These are phyloP conservation scores for Brachypodius melanocephalos DNA, from an alignment of 2,113 vertebrate genomes.

Conservation along the genomic window DNA sequence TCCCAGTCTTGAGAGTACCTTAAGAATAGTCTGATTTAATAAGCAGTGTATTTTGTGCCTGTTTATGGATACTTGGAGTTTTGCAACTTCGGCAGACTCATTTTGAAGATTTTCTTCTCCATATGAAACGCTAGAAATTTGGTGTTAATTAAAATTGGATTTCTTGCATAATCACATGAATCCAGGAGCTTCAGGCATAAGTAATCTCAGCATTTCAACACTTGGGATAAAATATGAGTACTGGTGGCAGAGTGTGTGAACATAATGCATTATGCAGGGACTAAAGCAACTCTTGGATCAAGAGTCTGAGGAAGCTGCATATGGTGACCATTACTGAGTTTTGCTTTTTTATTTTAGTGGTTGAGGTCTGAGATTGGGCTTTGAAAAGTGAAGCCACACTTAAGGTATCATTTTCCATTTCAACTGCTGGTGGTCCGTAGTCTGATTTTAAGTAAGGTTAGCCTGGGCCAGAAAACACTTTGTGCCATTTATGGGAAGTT, in stretches of 20 bases:
- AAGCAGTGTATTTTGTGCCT: neutral
- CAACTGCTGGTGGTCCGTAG: neutral
- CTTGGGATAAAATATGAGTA: neutral
- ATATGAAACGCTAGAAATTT: neutral
- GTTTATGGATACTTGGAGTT: neutral
- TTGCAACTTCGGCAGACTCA: neutral
- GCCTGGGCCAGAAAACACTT: neutral
- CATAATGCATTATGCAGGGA: neutral
- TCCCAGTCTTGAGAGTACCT: neutral
- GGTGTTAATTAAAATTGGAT: neutral
- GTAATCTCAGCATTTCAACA: neutral
- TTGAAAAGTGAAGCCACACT: neutral
- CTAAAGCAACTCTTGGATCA: neutral
- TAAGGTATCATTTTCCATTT: neutral
- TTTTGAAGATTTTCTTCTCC: neutral
- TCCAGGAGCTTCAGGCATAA: neutral
- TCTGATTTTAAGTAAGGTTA: neutral
- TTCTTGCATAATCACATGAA: neutral
- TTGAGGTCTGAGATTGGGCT: neutral
- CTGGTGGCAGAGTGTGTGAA: neutral
- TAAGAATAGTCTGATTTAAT: neutral
- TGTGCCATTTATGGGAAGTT: neutral
- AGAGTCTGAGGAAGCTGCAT: neutral
- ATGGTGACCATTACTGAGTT: neutral
- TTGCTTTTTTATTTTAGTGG: neutral